Evolutionary conservation across 2,888 invertebrate species (phyloP).

Genomic region (Dryococelus australis): DNA sequence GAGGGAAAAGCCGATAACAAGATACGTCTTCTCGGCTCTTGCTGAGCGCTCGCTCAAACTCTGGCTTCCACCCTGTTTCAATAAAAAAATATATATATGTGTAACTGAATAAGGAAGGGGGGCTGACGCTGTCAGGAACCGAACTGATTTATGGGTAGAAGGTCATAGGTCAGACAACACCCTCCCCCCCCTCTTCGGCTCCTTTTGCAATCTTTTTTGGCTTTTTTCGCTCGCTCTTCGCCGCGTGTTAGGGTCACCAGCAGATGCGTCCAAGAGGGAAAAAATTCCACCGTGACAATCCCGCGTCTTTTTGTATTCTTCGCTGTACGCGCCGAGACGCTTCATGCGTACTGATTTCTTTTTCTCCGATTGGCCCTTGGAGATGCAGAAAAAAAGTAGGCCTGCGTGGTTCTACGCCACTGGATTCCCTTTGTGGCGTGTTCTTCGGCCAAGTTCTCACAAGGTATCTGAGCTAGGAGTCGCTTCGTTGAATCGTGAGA

Average conservation of each 20-base stretch:
- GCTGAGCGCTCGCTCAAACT: neutral
- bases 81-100: neutral
- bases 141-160: neutral
- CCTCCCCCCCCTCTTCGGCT: neutral
- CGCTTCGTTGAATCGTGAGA: neutral
- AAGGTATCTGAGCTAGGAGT: neutral
- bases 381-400: neutral
- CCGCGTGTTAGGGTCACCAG: neutral
- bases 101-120: neutral
- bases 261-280: neutral
- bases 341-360: neutral
- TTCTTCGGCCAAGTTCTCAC: neutral
- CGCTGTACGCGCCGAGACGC: neutral
- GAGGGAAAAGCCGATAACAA: conserved; percentile 1
- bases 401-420: neutral
- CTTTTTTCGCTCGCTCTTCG: neutral
- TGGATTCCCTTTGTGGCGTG: neutral
- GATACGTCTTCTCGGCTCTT: neutral
- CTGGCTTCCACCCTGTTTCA: neutral
- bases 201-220: neutral
- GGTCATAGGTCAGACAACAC: neutral
- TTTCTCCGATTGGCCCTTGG: neutral
- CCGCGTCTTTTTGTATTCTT: neutral
- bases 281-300: conserved; percentile 26
- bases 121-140: neutral